Conservation (phyloP, 2,113 vertebrate species). For the Dicentrarchus labrax region DNA sequence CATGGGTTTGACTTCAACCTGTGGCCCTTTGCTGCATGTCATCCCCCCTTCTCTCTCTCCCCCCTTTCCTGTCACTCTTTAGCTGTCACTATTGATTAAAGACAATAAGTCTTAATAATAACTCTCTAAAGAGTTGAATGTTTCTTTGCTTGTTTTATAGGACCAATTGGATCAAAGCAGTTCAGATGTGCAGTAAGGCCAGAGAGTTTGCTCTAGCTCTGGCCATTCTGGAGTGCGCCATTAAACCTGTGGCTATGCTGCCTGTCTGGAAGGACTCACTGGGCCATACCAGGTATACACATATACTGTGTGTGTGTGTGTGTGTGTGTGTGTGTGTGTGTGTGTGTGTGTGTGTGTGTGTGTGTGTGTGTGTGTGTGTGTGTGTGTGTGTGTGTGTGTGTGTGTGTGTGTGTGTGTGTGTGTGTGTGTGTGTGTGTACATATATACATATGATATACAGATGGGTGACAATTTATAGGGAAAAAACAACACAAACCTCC, state of each 20-base stretch:
- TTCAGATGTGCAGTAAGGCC: conserved; percentile 99
- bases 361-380: not conserved
- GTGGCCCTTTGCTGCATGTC: too few species aligned
- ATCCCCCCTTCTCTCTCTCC: too few species aligned
- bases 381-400: not conserved
- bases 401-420: not conserved
- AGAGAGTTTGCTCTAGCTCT: conserved; percentile 97
- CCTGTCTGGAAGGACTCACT: conserved; percentile 97
- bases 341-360: not conserved
- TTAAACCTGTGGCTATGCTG: conserved; percentile 98
- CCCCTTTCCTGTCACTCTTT: too few species aligned
- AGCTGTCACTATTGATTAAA: too few species aligned
- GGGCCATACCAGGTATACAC: conserved; percentile 93
- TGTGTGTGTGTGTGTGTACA: not conserved
- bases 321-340: not conserved
- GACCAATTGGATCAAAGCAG: conserved; percentile 99
- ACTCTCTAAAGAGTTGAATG: not conserved
- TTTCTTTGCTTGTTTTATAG: conserved; percentile 76
- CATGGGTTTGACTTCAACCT: too few species aligned
- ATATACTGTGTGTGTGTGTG: not conserved
- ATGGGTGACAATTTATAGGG: too few species aligned
- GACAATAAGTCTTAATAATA: too few species aligned
- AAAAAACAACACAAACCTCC: too few species aligned
- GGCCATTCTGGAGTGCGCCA: conserved; percentile 98
- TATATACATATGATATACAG: too few species aligned